A percentile compares a stretch with the other conserved stretches of the same genome.
Evolutionary conservation across 2,797 vertebrate genomes (phyloP).

Genomic region (Spinibarbus caldwelli): DNA sequence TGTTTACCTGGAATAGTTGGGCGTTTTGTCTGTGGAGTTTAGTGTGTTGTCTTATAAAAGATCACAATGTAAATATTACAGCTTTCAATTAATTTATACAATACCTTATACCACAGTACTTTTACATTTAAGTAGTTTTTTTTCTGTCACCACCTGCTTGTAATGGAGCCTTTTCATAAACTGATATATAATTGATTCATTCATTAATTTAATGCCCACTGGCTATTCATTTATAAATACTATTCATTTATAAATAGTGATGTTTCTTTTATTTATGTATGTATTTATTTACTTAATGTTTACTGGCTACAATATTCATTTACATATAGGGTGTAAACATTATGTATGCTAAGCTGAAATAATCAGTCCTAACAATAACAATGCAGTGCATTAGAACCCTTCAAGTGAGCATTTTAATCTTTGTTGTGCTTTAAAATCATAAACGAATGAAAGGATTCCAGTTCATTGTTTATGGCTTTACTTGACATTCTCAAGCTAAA

Average conservation of each 20-base stretch:
- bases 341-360: neutral
- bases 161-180: neutral
- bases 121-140: neutral
- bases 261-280: neutral
- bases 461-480: constrained; percentile 32
- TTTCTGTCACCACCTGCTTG: neutral
- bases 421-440: constrained; percentile 42
- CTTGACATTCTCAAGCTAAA: constrained; percentile 45
- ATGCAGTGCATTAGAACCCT: neutral
- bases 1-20: neutral
- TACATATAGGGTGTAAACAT: neutral
- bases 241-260: neutral
- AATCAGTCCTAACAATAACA: neutral
- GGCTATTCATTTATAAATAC: neutral
- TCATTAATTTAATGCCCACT: neutral
- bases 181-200: neutral
- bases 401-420: neutral
- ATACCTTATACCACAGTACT: neutral
- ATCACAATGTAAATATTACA: neutral
- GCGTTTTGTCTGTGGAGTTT: neutral
- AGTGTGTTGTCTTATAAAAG: neutral
- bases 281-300: neutral
- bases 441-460: constrained; percentile 15
- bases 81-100: neutral
- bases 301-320: neutral